A percentile compares a stretch with the other conserved stretches of the same genome.
Conservation (phyloP, 2,113 vertebrate species). For the Cathartes aura region DNA sequence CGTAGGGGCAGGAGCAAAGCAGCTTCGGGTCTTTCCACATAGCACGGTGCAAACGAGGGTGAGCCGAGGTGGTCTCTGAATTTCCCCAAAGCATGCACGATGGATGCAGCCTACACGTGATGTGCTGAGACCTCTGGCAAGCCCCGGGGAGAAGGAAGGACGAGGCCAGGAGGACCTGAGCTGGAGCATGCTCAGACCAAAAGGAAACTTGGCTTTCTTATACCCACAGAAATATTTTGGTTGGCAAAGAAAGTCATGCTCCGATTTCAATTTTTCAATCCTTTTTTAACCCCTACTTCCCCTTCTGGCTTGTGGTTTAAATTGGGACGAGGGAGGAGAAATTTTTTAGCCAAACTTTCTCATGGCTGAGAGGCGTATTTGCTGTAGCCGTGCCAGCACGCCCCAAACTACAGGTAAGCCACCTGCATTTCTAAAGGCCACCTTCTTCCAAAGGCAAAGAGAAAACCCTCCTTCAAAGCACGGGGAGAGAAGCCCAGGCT, state of each 20-base stretch:
- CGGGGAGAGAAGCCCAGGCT: background rate
- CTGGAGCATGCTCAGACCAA: background rate
- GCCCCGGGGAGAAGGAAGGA: background rate
- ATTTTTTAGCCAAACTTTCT: background rate
- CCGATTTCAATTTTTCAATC: rapidly evolving
- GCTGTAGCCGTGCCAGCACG: background rate
- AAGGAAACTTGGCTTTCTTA: background rate
- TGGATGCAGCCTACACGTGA: rapidly evolving
- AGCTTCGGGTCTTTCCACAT: rapidly evolving
- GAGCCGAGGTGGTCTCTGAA: background rate
- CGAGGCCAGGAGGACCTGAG: rapidly evolving
- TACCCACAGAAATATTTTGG: background rate
- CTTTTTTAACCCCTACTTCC: background rate
- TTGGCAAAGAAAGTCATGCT: background rate
- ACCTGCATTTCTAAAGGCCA: background rate
- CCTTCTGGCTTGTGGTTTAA: background rate
- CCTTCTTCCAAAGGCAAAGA: background rate
- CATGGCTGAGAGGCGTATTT: rapidly evolving
- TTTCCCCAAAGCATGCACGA: rapidly evolving
- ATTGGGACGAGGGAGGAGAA: background rate
- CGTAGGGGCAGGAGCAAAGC: rapidly evolving
- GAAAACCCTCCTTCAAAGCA: background rate
- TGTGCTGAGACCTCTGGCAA: rapidly evolving
- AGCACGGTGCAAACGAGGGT: no score
- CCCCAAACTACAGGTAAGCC: background rate